Evolutionary conservation across 1,140 invertebrate species (phyloP), one percentile per base, ranked within the genome.

Genomic region (Neodiprion virginianus): DNA sequence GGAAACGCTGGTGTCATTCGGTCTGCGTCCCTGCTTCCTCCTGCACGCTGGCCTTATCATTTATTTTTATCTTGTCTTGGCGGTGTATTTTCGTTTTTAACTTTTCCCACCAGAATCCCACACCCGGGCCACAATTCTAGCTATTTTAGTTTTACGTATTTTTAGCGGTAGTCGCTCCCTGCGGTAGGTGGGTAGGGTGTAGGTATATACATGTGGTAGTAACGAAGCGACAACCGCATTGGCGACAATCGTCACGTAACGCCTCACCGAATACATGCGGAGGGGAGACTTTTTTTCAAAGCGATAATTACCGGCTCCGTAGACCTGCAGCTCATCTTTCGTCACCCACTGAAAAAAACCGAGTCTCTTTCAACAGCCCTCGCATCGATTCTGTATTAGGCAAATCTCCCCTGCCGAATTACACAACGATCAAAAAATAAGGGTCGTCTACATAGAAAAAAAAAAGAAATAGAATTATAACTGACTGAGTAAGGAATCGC

Each of bases 141-240:
- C 77, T 83, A 84, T 85, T 85, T 80, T 82, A 48, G 79, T 81
- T 78, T 70, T 71, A 40, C 61, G 73, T 83, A 84, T 84, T 85
- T 85, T 81, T 83, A 83, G 82, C 77, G 40, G 67, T 74, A 76
- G 67, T 75, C 73, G 76, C 76, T 7, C 21, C 68, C 77, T 61
- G 72, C 47, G 48, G 69, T 40, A 71, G 3, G 61, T 17, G 61
- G 12, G 17, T 65, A 14, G 61, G 61, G 17, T 14, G 17, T 14
- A 14, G 12, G 61, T 65, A 65, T 40, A 40, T 40, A 40, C 28
- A 40, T 40, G 5, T 40, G 28, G 28, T 40, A 61, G 53, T 61
- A 61, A 61, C 53, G 53, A 61, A 61, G 53, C 53, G 53, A 61
- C 53, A 61, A 61, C 53, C 53, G 53, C 53, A 61, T 61, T 61